Evolutionary conservation across 1,140 invertebrate genomes (phyloP).

Genomic region (Meloidogyne hapla): DNA sequence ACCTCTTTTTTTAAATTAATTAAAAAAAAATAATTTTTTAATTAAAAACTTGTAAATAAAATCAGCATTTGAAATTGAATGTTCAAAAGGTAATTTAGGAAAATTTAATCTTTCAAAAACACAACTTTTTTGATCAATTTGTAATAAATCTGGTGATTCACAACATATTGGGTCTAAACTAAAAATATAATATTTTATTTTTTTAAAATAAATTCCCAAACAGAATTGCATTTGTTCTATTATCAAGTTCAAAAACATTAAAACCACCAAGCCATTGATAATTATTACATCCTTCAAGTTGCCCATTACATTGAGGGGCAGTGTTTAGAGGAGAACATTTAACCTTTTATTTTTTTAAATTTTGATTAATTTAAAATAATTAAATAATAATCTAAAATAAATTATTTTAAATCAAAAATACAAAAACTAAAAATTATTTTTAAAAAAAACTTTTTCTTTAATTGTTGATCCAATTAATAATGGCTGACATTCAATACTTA

Average conservation of each 20-base stretch:
- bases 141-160: constrained; percentile 40
- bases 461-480: constrained; percentile 9
- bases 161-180: constrained; percentile 59
- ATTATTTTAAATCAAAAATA: too few relatives aligned
- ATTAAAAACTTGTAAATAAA: constrained; percentile 46
- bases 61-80: constrained; percentile 47
- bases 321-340: constrained; percentile 44
- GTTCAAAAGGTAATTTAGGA: constrained; percentile 46
- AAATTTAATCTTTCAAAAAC: constrained; percentile 53
- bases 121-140: constrained; percentile 50
- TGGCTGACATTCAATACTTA: constrained; percentile 56
- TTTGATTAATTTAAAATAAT: not conserved
- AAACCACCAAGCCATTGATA: constrained; percentile 59
- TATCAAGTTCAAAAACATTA: constrained; percentile 55
- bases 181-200: not conserved
- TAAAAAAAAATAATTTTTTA: not conserved
- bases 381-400: too few relatives aligned
- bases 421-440: constrained; percentile 4
- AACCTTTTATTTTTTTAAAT: constrained; percentile 19
- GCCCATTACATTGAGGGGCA: constrained; percentile 57
- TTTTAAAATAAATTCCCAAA: constrained; percentile 12
- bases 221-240: constrained; percentile 56
- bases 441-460: constrained; percentile 9
- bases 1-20: constrained; percentile 32
- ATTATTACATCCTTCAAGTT: constrained; percentile 51